These are phyloP conservation scores for Trichonephila clavata DNA, from an alignment of 1,140 invertebrate genomes.

Conservation along the genomic window DNA sequence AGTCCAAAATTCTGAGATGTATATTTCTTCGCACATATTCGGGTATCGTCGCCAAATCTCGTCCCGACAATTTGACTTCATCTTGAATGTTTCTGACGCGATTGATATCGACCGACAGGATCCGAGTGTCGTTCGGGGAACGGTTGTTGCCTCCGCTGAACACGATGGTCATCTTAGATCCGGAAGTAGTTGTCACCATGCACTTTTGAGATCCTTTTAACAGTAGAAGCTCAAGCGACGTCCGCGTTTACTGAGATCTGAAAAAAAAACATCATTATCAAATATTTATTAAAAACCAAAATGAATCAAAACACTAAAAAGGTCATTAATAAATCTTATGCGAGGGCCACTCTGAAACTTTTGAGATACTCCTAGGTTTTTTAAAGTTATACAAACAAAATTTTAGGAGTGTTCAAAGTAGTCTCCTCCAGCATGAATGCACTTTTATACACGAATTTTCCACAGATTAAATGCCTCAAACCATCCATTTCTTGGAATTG, in stretches of 20 bases:
- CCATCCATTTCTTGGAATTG: too few relatives aligned
- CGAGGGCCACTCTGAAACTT: too few relatives aligned
- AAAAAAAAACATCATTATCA: too few relatives aligned
- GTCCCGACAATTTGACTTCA: conserved; percentile 40
- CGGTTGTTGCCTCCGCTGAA: conserved; percentile 24
- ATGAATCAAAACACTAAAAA: too few relatives aligned
- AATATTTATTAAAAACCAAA: too few relatives aligned
- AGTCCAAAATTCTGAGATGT: conserved; percentile 40
- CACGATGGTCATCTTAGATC: conserved; percentile 57
- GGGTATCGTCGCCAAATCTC: conserved; percentile 28
- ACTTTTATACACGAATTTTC: too few relatives aligned
- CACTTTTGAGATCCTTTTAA: neutral
- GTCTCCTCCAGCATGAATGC: too few relatives aligned
- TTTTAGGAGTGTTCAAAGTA: too few relatives aligned
- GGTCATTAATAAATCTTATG: too few relatives aligned
- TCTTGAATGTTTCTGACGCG: neutral
- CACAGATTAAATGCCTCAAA: too few relatives aligned
- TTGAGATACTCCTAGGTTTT: too few relatives aligned
- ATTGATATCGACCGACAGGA: neutral
- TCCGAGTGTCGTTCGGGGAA: neutral
- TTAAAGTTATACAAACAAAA: too few relatives aligned
- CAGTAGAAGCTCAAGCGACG: neutral
- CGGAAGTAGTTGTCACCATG: neutral
- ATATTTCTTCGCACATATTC: conserved; percentile 26
- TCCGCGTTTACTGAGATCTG: neutral